Conservation (phyloP, 2,888 invertebrate species). For the Celastrina argiolus region DNA sequence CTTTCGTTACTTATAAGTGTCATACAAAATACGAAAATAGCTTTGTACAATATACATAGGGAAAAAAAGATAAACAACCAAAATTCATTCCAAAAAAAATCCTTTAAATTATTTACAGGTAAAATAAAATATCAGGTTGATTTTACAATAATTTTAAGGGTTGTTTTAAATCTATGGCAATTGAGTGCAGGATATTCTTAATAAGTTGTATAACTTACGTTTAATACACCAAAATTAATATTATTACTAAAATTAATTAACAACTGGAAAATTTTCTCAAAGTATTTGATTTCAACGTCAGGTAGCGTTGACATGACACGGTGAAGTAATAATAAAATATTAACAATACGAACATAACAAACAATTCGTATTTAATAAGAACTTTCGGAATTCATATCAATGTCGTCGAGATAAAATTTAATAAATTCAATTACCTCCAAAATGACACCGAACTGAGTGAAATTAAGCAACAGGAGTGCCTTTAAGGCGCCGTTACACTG, state of each 20-base stretch:
- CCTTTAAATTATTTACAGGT: too few species aligned
- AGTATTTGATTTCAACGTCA: slow-evolving; percentile 4
- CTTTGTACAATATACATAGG: too few species aligned
- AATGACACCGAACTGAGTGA: slow-evolving; percentile 31
- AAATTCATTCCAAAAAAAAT: too few species aligned
- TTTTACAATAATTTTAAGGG: too few species aligned
- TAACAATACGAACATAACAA: not conserved
- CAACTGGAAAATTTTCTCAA: not conserved
- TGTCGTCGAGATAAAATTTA: slow-evolving; percentile 29
- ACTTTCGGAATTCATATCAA: slow-evolving; percentile 26
- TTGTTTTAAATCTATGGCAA: too few species aligned
- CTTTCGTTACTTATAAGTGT: too few species aligned
- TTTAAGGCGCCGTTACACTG: not conserved
- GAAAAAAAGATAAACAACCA: too few species aligned
- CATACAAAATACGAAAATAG: too few species aligned
- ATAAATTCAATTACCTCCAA: slow-evolving; percentile 29
- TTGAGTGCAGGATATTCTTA: too few species aligned
- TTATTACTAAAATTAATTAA: not conserved
- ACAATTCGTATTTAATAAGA: not conserved
- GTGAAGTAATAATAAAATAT: not conserved
- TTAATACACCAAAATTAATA: not conserved
- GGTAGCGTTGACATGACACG: not conserved
- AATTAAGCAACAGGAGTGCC: slow-evolving; percentile 36
- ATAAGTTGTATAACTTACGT: not conserved
- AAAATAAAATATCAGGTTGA: too few species aligned